phyloP scores from a whole-genome alignment of 2,888 invertebrate species.

The Morpho deidamia region DNA sequence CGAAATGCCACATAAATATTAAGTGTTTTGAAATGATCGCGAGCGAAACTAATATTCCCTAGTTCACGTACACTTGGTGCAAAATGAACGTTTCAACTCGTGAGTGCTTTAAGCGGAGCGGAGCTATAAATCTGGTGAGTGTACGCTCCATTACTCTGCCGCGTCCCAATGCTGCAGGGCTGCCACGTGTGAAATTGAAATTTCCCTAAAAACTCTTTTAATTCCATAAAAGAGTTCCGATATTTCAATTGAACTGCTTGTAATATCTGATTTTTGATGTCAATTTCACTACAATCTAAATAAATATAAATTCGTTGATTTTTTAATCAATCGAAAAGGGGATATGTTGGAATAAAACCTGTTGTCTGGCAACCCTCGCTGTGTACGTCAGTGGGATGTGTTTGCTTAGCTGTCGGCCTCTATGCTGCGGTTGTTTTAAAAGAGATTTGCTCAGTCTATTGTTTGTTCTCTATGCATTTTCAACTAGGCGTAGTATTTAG shows the following conservation, averaged over 20 bases:
- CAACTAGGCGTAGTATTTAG: constrained; percentile 3
- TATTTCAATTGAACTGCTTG: too few species aligned
- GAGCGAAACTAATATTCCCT: constrained; percentile 33
- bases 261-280: too few species aligned
- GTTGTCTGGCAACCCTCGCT: background rate
- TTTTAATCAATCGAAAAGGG: too few species aligned
- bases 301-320: too few species aligned
- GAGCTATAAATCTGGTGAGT: constrained; percentile 38
- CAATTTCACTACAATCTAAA: too few species aligned
- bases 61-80: constrained; percentile 29
- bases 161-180: constrained; percentile 20
- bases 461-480: constrained; percentile 15
- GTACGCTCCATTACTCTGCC: constrained; percentile 38
- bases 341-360: too few species aligned
- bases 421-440: constrained; percentile 25
- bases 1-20: constrained; percentile 23
- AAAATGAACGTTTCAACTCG: constrained; percentile 37
- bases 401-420: constrained; percentile 27
- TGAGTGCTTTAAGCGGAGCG: constrained; percentile 34
- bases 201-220: too few species aligned
- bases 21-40: constrained; percentile 29
- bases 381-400: constrained; percentile 24
- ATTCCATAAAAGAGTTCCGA: too few species aligned
- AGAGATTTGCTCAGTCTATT: constrained; percentile 25
- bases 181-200: too few species aligned